These are phyloP conservation scores for Caretta caretta DNA, from an alignment of 2,113 vertebrate species.

Conservation along the genomic window DNA sequence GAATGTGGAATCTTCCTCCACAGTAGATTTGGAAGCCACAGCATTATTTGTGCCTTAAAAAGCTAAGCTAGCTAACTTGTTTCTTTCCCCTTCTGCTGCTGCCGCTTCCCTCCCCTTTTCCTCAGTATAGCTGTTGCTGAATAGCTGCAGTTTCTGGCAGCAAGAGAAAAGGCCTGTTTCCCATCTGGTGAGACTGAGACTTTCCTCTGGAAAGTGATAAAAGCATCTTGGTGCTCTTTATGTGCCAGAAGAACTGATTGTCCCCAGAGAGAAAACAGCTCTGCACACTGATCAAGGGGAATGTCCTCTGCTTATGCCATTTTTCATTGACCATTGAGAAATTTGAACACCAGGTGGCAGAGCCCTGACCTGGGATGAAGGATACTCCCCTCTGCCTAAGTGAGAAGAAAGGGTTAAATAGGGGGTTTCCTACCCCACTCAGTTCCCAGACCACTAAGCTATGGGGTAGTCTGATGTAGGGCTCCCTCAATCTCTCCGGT, in stretches of 20 bases:
- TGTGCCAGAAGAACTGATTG: not conserved
- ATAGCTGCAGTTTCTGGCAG: not conserved
- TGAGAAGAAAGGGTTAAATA: not conserved
- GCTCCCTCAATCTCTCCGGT: not conserved
- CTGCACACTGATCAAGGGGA: not conserved
- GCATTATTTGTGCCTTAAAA: not conserved
- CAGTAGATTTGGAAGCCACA: not conserved
- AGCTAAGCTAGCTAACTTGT: not conserved
- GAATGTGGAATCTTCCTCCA: not conserved
- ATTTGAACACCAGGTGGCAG: not conserved
- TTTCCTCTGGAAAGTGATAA: constrained; percentile 8
- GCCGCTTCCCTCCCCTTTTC: not conserved
- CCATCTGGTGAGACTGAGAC: not conserved
- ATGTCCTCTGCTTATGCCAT: not conserved
- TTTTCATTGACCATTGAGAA: not conserved
- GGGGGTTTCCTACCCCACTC: not conserved
- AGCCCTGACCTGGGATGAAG: not conserved
- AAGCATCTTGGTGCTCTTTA: not conserved
- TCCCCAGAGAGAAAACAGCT: not conserved
- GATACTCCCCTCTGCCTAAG: not conserved
- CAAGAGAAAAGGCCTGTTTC: not conserved
- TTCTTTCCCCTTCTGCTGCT: not conserved
- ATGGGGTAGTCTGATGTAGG: not conserved
- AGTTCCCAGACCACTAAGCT: not conserved
- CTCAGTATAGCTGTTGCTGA: not conserved